Evolutionary conservation across 2,797 vertebrate species (phyloP).

Genomic region (Typhlichthys subterraneus): DNA sequence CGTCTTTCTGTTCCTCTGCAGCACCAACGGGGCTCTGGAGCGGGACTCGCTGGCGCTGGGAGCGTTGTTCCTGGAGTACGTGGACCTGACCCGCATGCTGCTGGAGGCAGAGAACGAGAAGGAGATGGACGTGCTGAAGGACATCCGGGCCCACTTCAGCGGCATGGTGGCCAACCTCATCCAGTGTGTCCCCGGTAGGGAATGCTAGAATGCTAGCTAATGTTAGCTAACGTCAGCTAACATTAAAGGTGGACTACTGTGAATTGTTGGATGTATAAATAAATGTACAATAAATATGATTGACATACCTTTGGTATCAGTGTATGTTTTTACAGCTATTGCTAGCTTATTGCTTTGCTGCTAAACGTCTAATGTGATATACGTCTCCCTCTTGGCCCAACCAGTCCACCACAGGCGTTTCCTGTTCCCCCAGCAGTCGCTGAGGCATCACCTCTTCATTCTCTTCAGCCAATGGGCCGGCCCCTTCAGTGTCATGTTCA

Average conservation of each 20-base stretch:
- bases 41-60: slow-evolving; percentile 93
- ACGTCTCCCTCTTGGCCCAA: not conserved
- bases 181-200: slow-evolving; percentile 95
- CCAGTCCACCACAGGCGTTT: slow-evolving; percentile 96
- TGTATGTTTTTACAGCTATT: too few species aligned
- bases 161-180: slow-evolving; percentile 99
- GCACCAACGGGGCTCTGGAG: slow-evolving; percentile 96
- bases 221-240: too few species aligned
- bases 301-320: too few species aligned
- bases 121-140: slow-evolving; percentile 96
- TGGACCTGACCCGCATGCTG: slow-evolving; percentile 97
- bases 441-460: slow-evolving; percentile 97
- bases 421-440: slow-evolving; percentile 96
- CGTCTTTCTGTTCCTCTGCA: slow-evolving; percentile 41
- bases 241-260: too few species aligned
- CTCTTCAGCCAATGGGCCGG: slow-evolving; percentile 99
- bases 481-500: slow-evolving; percentile 99
- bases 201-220: too few species aligned
- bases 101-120: slow-evolving; percentile 98
- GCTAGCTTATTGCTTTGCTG: too few species aligned
- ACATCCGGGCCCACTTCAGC: slow-evolving; percentile 97
- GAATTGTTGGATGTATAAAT: too few species aligned
- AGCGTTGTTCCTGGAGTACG: slow-evolving; percentile 95
- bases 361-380: too few species aligned
- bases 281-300: too few species aligned